Conservation (phyloP, 1,140 invertebrate species). For the Saccostrea cuccullata region DNA sequence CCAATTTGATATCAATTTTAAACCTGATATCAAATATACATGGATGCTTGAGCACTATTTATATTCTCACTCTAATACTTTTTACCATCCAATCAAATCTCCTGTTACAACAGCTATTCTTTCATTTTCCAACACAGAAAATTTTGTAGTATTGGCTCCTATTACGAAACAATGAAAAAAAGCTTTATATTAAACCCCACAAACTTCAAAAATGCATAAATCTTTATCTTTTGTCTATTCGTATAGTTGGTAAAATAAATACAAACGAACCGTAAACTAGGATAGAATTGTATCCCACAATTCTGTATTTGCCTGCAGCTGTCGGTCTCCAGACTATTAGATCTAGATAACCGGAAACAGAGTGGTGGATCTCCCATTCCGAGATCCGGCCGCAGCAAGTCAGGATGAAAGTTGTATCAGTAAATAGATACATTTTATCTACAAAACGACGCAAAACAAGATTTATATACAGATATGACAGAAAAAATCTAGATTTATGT, state of each 20-base stretch:
- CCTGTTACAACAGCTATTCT: conserved; percentile 7
- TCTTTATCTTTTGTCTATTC: neutral
- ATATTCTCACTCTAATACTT: neutral
- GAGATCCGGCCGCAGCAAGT: neutral
- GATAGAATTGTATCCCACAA: neutral
- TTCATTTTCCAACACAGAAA: neutral
- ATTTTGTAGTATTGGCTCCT: neutral
- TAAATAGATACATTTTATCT: conserved; percentile 6
- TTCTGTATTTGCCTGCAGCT: neutral
- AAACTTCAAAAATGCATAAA: neutral
- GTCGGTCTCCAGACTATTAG: neutral
- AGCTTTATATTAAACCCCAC: neutral
- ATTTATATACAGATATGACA: neutral
- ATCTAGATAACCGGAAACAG: neutral
- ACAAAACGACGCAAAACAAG: neutral
- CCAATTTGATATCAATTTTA: too few species aligned
- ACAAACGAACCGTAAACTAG: neutral
- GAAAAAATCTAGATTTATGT: neutral
- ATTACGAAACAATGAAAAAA: neutral
- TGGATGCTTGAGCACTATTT: neutral
- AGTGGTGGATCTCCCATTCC: neutral
- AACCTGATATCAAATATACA: too few species aligned
- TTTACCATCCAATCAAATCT: conserved; percentile 6
- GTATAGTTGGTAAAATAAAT: neutral
- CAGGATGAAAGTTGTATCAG: neutral